Base-by-base conservation (phyloP, 2,797 vertebrate genomes). In the Dicrostonyx torquatus region DNA sequence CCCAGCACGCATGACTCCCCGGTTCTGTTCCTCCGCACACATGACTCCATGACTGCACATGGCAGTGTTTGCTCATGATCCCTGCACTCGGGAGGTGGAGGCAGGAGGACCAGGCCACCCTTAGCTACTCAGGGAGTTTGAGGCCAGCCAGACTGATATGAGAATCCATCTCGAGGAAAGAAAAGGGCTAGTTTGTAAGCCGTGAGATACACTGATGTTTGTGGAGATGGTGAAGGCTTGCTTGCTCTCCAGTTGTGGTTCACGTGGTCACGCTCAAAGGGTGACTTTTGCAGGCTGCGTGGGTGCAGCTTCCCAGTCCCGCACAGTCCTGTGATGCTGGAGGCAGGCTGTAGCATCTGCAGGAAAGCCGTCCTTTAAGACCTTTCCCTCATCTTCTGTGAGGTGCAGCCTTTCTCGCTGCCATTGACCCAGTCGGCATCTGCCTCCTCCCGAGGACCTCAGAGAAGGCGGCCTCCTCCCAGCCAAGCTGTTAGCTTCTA, bases 241-340 rank as follows among this genome's bases (percentile, higher is more conserved):
- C 4, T 48, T 76, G 40, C 29, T 76, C 40, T 76, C 70, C 17
- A 14, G 4, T 26, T 48, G 43, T 76, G 55, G 24, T n/a, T 62
- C 40, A 48, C 7, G 3, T 2, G 29, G 53, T n/a, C 29, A 1
- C 1, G 1, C 31, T 14, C 13, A 34, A 12, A n/a, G 50, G 48
- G 37, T 7, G 18, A 24, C 40, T 60, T 48, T 45, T 72, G 76
- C 55, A 66, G 31, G 13, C 31, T 3, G 43, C 43, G 26, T 5
- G 66, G 66, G 6, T 34, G 2, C 34, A 2, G 40, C 40, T 34
- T 62, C 17, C 37, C 14, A n/a, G 84, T 40, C 43, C 50, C 70
- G 55, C n/a, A 9, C 24, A 29, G 58, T 0, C n/a, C n/a, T 64
- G 80, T 13, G 40, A 22, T 50, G 9, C 20, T 34, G 76, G 82